Base-by-base conservation (phyloP, 53 echinoderm and acorn worm species). In the Paracentrotus lividus region DNA sequence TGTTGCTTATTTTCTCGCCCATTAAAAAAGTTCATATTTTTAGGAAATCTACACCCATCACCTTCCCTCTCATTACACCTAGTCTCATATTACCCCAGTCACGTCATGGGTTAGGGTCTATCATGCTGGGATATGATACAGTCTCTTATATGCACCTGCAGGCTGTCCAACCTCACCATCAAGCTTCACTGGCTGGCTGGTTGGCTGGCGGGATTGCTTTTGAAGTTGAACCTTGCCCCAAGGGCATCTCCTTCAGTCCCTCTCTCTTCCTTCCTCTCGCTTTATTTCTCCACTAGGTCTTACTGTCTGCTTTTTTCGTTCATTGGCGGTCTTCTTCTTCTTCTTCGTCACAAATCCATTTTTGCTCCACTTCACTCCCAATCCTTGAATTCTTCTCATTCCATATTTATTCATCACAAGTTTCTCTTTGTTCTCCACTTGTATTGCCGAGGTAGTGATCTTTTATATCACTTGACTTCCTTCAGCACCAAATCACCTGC, bases 181-280 rank as follows among this genome's bases (percentile, higher is more conserved):
- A 42, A 21, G 90, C 90, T 88, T 23, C 34, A 55, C 88, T 42
- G 64, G 68, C 90, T 90, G 64, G 68, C 90, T 90, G 90, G 90
- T n/a, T n/a, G n/a, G n/a, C n/a, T n/a, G n/a, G n/a, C n/a, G 66
- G 90, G 90, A n/a, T 42, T 65, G 43, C 67, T 12, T 90, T 88
- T 90, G 90, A 90, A 45, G 47, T 90, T 32, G 38, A 40, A 29
- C 90, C 90, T 44, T 65, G 23, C 90, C 88, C 66, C 88, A 24
- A 57, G 88, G 88, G 57, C 54, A 53, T 88, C 58, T 52, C 3
- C 85, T 47, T n/a, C 16, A 31, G 34, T 34, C 9, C 36, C 33
- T 55, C 38, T 55, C 40, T 58, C 88, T 57, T 20, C 34, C 57
- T 45, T 59, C 38, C 42, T 88, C 38, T 10, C 58, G 36, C 40